Evolutionary conservation across 2,113 vertebrate genomes (phyloP), one percentile per base, ranked within the genome.

Genomic region (Plotosus lineatus): DNA sequence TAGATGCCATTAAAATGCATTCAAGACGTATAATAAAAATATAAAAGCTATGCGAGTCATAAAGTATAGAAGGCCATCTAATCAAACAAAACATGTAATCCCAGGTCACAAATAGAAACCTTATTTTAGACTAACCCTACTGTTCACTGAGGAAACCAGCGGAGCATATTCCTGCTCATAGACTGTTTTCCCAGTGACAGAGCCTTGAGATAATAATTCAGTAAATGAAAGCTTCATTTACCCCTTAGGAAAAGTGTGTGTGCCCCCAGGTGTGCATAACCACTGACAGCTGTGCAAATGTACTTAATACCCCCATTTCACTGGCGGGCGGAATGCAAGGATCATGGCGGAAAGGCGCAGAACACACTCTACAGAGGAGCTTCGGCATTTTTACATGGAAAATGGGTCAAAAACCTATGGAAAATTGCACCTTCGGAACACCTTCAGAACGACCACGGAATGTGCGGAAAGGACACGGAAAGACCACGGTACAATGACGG

Each of bases 271-370:
- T 77, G 42, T 77, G 42, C 28, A 19, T 33, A 61, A 63, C 42
- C 23, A 61, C 75, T 51, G 75, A 63, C 26, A 50, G 44, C 58
- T 63, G 58, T 21, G 40, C n/a, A 46, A 31, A 61, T 61, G 56
- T 65, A 61, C 42, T 33, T 14, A 77, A 77, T 10, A 21, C n/a
- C 36, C 14, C 1, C 46, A 60, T 42, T 76, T 75, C n/a, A n/a
- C n/a, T n/a, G n/a, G n/a, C n/a, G n/a, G n/a, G n/a, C n/a, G n/a
- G n/a, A n/a, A n/a, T n/a, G n/a, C n/a, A n/a, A n/a, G n/a, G n/a
- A n/a, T n/a, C n/a, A n/a, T n/a, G n/a, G n/a, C n/a, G n/a, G n/a
- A n/a, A n/a, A n/a, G n/a, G n/a, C n/a, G n/a, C n/a, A n/a, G n/a
- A n/a, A n/a, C n/a, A n/a, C n/a, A n/a, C n/a, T n/a, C n/a, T n/a